Conservation (phyloP, 1,140 invertebrate species). For the Diachasmimorpha longicaudata region DNA sequence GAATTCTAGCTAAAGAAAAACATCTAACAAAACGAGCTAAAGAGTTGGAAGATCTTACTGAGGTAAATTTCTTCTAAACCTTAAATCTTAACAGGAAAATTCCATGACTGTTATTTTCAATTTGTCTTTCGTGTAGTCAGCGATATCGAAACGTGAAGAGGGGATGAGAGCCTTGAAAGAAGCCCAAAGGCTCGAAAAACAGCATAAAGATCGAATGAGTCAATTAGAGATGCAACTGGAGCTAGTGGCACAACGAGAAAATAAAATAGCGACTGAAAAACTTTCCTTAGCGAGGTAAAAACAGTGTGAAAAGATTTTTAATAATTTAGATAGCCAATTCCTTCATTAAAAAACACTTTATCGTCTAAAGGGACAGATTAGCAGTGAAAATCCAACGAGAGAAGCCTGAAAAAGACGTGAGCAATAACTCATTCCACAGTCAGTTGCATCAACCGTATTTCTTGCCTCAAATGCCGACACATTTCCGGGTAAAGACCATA, state of each 20-base stretch:
- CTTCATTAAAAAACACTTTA: conserved; percentile 11
- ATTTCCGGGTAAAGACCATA: conserved; percentile 39
- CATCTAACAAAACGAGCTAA: conserved; percentile 47
- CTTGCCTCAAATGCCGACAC: conserved; percentile 30
- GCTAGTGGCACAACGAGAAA: conserved; percentile 49
- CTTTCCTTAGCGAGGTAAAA: conserved; percentile 49
- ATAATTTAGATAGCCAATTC: not conserved
- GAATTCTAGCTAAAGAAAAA: conserved; percentile 46
- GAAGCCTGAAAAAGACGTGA: conserved; percentile 45
- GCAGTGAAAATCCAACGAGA: conserved; percentile 37
- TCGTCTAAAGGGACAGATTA: conserved; percentile 45
- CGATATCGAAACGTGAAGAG: conserved; percentile 51
- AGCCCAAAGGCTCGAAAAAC: conserved; percentile 48
- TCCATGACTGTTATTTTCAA: not conserved
- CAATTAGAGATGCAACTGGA: conserved; percentile 47
- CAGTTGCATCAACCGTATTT: conserved; percentile 22
- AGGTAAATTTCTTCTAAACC: conserved; percentile 31
- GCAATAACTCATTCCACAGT: conserved; percentile 20
- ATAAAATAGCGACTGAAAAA: conserved; percentile 46
- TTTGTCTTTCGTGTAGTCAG: conserved; percentile 30
- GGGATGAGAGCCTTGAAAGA: conserved; percentile 48
- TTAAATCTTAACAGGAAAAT: no score
- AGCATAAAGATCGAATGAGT: conserved; percentile 46
- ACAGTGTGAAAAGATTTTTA: not conserved
- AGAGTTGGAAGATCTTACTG: conserved; percentile 53